Evolutionary conservation across 2,113 vertebrate genomes (phyloP).

Genomic region (Lichenostomus cassidix): DNA sequence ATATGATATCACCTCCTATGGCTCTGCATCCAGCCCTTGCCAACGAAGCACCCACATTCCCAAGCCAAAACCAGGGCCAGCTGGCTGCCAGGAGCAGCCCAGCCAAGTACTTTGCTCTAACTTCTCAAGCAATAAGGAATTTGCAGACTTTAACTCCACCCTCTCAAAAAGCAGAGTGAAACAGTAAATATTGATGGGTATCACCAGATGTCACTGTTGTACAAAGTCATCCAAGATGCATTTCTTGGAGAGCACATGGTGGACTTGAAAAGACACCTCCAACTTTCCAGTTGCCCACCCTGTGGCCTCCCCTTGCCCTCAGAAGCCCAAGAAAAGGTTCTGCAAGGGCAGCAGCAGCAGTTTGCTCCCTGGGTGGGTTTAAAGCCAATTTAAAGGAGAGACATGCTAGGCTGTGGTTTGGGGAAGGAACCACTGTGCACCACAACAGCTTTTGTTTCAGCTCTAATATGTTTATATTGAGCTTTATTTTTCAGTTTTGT

Average conservation of each 20-base stretch:
- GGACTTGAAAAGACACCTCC: background rate
- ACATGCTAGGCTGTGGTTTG: background rate
- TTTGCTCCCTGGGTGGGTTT: background rate
- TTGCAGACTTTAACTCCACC: background rate
- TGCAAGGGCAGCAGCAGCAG: background rate
- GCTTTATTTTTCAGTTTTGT: background rate
- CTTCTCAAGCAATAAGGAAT: background rate
- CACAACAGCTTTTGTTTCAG: background rate
- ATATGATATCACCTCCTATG: rapidly evolving
- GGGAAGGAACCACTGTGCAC: background rate
- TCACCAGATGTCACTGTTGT: constrained; percentile 67
- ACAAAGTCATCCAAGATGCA: constrained; percentile 8
- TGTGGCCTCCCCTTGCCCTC: background rate
- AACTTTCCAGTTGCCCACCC: background rate
- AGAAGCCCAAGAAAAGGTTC: background rate
- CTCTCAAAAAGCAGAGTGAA: background rate
- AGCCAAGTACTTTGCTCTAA: background rate
- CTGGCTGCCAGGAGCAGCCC: background rate
- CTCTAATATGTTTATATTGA: background rate
- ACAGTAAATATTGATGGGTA: constrained; percentile 43
- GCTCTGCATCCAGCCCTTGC: background rate
- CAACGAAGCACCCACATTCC: background rate
- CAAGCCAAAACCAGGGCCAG: background rate
- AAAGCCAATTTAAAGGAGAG: background rate
- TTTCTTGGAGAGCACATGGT: background rate